Conservation (phyloP, 1,140 invertebrate species). For the Aphelinus certus region DNA sequence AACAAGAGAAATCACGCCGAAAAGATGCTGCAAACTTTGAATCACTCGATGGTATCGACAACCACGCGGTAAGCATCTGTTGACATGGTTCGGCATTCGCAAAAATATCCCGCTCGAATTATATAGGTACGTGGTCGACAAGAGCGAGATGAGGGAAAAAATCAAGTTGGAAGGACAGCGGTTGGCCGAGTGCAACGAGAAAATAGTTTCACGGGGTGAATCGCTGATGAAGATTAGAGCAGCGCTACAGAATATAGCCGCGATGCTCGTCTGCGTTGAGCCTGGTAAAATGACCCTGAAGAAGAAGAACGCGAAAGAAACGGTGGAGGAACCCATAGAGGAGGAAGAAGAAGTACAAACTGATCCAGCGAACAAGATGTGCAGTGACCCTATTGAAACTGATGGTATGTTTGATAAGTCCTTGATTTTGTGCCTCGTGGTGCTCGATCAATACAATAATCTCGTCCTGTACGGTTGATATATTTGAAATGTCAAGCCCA, state of each 20-base stretch:
- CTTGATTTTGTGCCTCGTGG: too few relatives aligned
- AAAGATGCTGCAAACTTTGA: conserved; percentile 65
- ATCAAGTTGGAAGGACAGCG: conserved; percentile 63
- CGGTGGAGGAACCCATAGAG: not conserved
- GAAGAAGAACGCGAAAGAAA: not conserved
- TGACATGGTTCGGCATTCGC: too few relatives aligned
- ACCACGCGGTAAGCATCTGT: conserved; percentile 58
- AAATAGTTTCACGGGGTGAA: conserved; percentile 50
- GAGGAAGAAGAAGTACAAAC: not conserved
- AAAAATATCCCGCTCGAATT: not conserved
- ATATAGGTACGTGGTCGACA: conserved; percentile 65
- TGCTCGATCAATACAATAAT: too few relatives aligned
- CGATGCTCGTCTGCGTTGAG: conserved; percentile 51
- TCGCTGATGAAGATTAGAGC: conserved; percentile 54
- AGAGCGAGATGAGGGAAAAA: conserved; percentile 61
- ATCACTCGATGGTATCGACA: conserved; percentile 68
- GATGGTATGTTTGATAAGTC: conserved; percentile 6
- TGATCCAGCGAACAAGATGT: not conserved
- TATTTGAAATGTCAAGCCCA: too few relatives aligned
- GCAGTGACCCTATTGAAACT: conserved; percentile 19
- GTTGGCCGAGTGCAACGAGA: conserved; percentile 51
- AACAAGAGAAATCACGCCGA: conserved; percentile 68
- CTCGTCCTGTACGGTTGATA: too few relatives aligned
- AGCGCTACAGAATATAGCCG: conserved; percentile 55
- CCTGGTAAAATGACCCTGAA: too few relatives aligned